These are phyloP conservation scores for Lepidostoma basale DNA, from an alignment of 1,140 invertebrate species.

Conservation along the genomic window DNA sequence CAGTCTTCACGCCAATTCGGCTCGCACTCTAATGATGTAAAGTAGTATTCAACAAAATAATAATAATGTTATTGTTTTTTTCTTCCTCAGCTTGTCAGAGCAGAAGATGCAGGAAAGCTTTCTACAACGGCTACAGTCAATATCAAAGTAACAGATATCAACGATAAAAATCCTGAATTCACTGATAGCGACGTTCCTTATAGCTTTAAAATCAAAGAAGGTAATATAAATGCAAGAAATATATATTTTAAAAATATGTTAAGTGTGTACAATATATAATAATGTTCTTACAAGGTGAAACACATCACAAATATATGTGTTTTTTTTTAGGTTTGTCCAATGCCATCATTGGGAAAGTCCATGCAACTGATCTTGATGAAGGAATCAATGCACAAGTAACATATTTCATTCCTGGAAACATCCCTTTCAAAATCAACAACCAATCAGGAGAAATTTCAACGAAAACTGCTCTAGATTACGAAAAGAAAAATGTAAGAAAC, in stretches of 20 bases:
- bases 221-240: conserved; percentile 52
- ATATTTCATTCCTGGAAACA: conserved; percentile 76
- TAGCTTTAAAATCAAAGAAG: conserved; percentile 83
- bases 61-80: no score
- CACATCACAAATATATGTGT: background rate
- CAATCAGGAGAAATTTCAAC: conserved; percentile 81
- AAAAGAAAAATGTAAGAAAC: conserved; percentile 71
- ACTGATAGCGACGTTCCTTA: conserved; percentile 72
- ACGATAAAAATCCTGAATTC: conserved; percentile 88
- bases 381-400: conserved; percentile 68
- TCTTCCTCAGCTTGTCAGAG: conserved; percentile 73
- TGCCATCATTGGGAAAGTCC: conserved; percentile 76
- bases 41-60: no score
- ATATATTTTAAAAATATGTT: background rate
- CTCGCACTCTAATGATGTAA: no score
- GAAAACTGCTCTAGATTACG: conserved; percentile 80
- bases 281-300: background rate
- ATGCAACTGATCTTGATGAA: conserved; percentile 84
- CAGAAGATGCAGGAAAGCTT: conserved; percentile 83
- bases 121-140: conserved; percentile 83
- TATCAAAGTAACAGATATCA: conserved; percentile 88
- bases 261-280: background rate
- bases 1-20: no score
- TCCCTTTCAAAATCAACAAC: conserved; percentile 80
- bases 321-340: conserved; percentile 51